A percentile compares a stretch with the other conserved stretches of the same genome.
These are phyloP conservation scores for Pollicipes pollicipes DNA, from an alignment of 1,140 invertebrate genomes.

Conservation along the genomic window DNA sequence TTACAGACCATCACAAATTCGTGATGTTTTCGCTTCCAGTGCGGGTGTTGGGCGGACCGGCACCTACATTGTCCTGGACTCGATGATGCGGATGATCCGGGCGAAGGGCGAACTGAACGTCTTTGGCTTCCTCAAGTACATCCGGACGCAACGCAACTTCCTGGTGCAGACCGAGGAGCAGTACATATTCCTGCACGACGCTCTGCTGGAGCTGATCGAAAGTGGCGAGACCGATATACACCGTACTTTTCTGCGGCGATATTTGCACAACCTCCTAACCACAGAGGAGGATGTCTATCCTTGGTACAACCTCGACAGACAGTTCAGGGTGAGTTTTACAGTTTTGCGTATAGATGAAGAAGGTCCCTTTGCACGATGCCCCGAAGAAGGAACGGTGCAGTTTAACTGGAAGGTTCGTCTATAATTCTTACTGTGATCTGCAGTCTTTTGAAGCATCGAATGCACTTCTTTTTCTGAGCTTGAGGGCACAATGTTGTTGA, in stretches of 20 bases:
- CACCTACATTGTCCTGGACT: conserved; percentile 83
- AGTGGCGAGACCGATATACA: conserved; percentile 74
- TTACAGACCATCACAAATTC: no score
- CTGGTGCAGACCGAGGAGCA: conserved; percentile 73
- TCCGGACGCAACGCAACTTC: conserved; percentile 44
- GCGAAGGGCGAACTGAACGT: conserved; percentile 73
- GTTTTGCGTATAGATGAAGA: no score
- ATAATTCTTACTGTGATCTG: no score
- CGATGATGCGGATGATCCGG: conserved; percentile 83
- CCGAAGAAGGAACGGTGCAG: no score
- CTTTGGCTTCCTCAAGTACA: conserved; percentile 79
- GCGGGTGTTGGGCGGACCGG: conserved; percentile 95
- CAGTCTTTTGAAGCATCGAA: no score
- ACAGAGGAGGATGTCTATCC: conserved; percentile 29
- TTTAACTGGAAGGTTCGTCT: no score
- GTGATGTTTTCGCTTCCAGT: no score
- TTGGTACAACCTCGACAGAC: conserved; percentile 49
- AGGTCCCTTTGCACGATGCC: no score
- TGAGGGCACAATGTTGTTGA: no score
- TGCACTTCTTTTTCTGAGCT: no score
- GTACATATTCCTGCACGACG: conserved; percentile 93
- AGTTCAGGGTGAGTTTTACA: conserved; percentile 50
- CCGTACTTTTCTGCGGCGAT: conserved; percentile 39
- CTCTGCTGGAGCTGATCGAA: conserved; percentile 79
- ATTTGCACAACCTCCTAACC: conserved; percentile 40